These are phyloP conservation scores for Oligia strigilis DNA, from an alignment of 2,888 invertebrate genomes.

Conservation along the genomic window DNA sequence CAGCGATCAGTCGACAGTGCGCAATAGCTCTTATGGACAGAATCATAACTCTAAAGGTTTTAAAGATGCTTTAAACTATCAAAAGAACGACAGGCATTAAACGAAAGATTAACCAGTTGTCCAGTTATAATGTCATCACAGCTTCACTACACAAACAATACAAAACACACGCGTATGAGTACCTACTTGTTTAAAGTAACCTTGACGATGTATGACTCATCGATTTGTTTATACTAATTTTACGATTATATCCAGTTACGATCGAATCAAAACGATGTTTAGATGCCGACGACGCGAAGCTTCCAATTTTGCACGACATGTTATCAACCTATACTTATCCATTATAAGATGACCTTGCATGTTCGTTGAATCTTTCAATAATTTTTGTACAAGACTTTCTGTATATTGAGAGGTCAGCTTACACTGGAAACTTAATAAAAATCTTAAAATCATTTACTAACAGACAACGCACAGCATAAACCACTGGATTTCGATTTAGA, in stretches of 20 bases:
- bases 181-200: slow-evolving; percentile 29
- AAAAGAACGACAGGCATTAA: not conserved
- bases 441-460: not conserved
- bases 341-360: not conserved
- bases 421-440: not conserved
- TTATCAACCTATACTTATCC: not conserved
- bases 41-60: not conserved
- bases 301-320: not conserved
- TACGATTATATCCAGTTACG: slow-evolving; percentile 28
- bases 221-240: slow-evolving; percentile 43
- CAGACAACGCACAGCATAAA: not conserved
- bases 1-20: too few relatives aligned
- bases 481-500: not conserved
- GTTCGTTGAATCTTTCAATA: not conserved
- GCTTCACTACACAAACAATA: slow-evolving; percentile 24
- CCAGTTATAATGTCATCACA: slow-evolving; percentile 17
- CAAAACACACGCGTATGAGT: slow-evolving; percentile 1
- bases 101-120: slow-evolving; percentile 5
- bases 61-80: not conserved
- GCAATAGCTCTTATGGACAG: not conserved
- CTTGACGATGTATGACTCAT: slow-evolving; percentile 54
- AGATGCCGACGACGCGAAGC: not conserved
- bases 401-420: not conserved
- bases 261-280: slow-evolving; percentile 32
- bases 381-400: not conserved